Evolutionary conservation across 1,140 invertebrate species (phyloP), one percentile per base, ranked within the genome.

Genomic region (Hypsibius dujardini): DNA sequence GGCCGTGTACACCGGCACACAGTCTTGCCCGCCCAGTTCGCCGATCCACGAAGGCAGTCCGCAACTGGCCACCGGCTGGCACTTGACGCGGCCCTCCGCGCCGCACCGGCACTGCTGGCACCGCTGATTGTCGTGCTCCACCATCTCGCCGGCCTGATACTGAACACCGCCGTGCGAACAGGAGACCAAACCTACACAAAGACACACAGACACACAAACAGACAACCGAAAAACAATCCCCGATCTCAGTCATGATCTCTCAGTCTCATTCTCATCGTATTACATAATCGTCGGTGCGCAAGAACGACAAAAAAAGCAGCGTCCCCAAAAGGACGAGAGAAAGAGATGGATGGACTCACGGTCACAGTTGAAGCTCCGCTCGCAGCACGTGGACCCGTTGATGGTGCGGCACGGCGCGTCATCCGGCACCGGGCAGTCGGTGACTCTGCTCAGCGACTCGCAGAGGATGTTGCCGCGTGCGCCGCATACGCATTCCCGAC

Each of bases 361-460:
- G 62, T 67, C 62, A 45, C 62, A 67, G 42, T 3, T 45, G 62
- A 67, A 67, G 45, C 62, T 67, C 62, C 62, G 62, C 3, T 67
- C 62, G 62, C 62, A 67, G 42, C 62, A 67, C 12, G 42, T 45
- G 42, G 3, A 7, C 3, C 62, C 62, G 42, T 45, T 67, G 42
- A 67, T 67, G 7, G 12, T 15, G 12, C 42, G 12, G 62, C 62
- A 67, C 12, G 62, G 62, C 7, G 62, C 62, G 42, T 67, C 62
- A 12, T 12, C 12, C 45, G 62, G 62, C 12, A 42, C 12, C 42
- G 3, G 62, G 42, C 62, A 67, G 12, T 67, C 62, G 12, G 62
- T 67, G 62, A 67, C 45, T 15, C 42, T 12, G 62, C 45, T 67
- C 62, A 67, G 45, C 12, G 62, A 67, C 42, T 67, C 62, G 62